Evolutionary conservation across 2,888 invertebrate genomes (phyloP).

Genomic region (Dexiosoma caninum): DNA sequence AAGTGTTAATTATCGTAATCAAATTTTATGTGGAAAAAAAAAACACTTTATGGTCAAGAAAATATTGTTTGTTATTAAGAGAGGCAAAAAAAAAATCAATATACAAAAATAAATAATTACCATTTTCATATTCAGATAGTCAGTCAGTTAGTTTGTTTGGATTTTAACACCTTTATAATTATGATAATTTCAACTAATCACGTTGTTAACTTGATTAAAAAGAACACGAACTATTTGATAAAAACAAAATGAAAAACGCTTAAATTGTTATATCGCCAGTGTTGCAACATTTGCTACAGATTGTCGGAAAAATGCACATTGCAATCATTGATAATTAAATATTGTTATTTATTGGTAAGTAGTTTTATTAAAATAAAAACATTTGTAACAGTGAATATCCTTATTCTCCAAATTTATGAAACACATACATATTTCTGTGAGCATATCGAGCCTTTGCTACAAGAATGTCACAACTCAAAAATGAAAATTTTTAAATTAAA

Average conservation of each 20-base stretch:
- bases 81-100: background rate
- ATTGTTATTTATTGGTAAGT: too few species aligned
- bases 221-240: background rate
- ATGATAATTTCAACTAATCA: conserved; percentile 43
- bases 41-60: background rate
- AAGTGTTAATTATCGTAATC: conserved; percentile 31
- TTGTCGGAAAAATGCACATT: too few species aligned
- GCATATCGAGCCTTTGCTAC: too few species aligned
- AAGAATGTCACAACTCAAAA: too few species aligned
- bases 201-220: conserved; percentile 19
- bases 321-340: too few species aligned
- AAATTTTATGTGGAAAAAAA: conserved; percentile 14
- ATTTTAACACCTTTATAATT: conserved; percentile 51
- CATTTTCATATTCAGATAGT: conserved; percentile 12
- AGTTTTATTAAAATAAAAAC: too few species aligned
- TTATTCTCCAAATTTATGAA: too few species aligned
- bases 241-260: background rate
- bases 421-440: too few species aligned
- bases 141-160: conserved; percentile 43
- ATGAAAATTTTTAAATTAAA: too few species aligned
- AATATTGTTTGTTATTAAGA: background rate
- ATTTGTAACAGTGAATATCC: too few species aligned
- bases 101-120: conserved; percentile 4
- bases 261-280: too few species aligned
- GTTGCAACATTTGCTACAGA: too few species aligned